phyloP scores from a whole-genome alignment of 2,797 vertebrate species.

The Pteropus rufus region DNA sequence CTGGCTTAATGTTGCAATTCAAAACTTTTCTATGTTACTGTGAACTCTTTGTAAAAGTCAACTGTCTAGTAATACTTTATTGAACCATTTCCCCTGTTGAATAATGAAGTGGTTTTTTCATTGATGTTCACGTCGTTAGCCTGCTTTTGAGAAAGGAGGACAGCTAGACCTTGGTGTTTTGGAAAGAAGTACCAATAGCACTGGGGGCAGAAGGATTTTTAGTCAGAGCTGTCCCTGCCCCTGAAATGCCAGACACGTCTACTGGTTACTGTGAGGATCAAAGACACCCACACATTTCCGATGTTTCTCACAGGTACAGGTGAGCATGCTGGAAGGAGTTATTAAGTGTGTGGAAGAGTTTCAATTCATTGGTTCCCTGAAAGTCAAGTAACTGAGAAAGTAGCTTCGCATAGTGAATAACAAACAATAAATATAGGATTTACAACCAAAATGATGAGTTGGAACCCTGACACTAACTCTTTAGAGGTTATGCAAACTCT shows the following conservation, averaged over 20 bases:
- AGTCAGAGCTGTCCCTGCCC: not conserved
- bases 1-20: not conserved
- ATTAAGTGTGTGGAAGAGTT: not conserved
- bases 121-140: not conserved
- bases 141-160: not conserved
- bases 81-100: not conserved
- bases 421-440: not conserved
- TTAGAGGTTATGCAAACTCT: not conserved
- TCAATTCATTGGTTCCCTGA: not conserved
- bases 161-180: not conserved
- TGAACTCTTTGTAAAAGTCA: not conserved
- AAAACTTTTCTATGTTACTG: not conserved
- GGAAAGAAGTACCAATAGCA: not conserved
- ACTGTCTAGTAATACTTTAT: not conserved
- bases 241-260: not conserved
- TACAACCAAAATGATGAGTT: not conserved
- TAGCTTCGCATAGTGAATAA: not conserved
- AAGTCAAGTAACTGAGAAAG: not conserved
- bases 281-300: not conserved
- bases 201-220: not conserved
- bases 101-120: not conserved
- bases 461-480: not conserved
- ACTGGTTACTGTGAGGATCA: not conserved
- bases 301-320: not conserved
- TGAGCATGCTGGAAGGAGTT: not conserved